Conservation (phyloP, 2,113 vertebrate genomes). For the Barbus barbus region DNA sequence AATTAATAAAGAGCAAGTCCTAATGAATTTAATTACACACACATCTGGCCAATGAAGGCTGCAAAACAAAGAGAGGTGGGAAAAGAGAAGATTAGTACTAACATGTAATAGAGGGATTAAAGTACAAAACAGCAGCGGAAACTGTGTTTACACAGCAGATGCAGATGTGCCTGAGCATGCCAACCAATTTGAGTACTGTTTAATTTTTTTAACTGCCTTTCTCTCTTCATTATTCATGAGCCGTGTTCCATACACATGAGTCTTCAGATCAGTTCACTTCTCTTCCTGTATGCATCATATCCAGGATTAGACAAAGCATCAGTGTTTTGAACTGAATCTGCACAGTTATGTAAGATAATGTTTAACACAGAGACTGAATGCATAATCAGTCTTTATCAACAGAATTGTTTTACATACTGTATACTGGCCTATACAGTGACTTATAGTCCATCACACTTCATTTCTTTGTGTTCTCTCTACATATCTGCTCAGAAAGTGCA, state of each 20-base stretch:
- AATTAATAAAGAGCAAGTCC: conserved; percentile 41
- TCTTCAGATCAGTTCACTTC: conserved; percentile 1
- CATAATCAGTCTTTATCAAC: background rate
- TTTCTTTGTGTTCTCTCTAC: too few relatives aligned
- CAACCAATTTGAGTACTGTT: background rate
- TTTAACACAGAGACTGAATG: background rate
- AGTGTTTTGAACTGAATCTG: background rate
- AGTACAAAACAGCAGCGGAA: background rate
- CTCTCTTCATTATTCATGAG: conserved; percentile 49
- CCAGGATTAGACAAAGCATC: background rate
- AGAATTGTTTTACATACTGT: too few relatives aligned
- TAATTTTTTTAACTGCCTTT: too few relatives aligned
- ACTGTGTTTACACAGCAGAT: background rate
- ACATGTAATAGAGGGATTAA: conserved; percentile 31
- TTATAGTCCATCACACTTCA: too few relatives aligned
- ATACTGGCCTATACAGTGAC: too few relatives aligned
- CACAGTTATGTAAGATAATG: background rate
- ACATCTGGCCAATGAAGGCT: background rate
- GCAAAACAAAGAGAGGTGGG: conserved; percentile 14
- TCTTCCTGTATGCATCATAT: background rate
- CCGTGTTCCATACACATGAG: background rate
- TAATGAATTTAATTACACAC: conserved; percentile 47
- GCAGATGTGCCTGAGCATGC: background rate
- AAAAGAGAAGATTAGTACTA: conserved; percentile 27
- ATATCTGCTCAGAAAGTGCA: background rate